Conservation (phyloP, 2,797 vertebrate genomes). For the Fistularia tabacaria region DNA sequence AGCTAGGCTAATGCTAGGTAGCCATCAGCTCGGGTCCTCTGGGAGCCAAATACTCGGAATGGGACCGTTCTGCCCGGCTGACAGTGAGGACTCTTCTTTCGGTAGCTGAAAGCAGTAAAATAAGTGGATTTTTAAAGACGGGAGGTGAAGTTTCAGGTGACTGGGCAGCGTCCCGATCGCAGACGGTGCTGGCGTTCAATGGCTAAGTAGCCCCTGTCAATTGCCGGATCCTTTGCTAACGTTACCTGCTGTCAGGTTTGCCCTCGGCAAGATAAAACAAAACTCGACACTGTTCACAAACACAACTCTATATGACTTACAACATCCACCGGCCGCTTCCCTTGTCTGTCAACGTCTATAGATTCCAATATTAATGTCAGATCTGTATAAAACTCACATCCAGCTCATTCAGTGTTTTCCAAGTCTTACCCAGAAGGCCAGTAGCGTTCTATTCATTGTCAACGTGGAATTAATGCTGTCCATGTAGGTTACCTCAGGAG, state of each 20-base stretch:
- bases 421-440: too few relatives aligned
- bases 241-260: conserved; percentile 38
- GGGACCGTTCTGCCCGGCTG: background rate
- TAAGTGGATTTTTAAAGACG: background rate
- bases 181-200: conserved; percentile 52
- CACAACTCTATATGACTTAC: background rate
- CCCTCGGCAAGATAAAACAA: background rate
- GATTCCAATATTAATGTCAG: too few relatives aligned
- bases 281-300: too few relatives aligned
- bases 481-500: too few relatives aligned
- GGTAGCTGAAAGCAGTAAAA: background rate
- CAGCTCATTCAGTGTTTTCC: too few relatives aligned
- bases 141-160: background rate
- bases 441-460: too few relatives aligned
- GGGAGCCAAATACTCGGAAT: conserved; percentile 10
- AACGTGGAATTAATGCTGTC: too few relatives aligned
- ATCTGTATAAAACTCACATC: too few relatives aligned
- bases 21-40: conserved; percentile 9
- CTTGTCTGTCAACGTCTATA: too few relatives aligned
- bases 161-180: conserved; percentile 1
- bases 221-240: conserved; percentile 30
- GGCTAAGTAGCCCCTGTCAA: conserved; percentile 40
- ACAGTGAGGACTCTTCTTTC: background rate
- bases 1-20: background rate
- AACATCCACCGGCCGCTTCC: too few relatives aligned